A percentile compares a stretch with the other conserved stretches of the same genome.
Conservation (phyloP, 2,888 invertebrate genomes). For the Cephus pulcher region DNA sequence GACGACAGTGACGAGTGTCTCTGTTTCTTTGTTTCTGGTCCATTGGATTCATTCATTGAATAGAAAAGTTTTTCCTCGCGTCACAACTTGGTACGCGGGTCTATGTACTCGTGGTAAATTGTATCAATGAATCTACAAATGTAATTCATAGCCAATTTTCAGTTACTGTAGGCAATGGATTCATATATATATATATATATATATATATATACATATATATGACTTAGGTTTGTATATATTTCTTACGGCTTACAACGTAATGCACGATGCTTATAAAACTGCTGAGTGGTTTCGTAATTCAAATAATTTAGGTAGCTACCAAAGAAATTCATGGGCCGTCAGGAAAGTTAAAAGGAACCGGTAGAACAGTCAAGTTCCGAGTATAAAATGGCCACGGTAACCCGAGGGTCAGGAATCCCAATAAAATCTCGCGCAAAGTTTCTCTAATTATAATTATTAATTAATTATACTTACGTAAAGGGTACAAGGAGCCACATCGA, state of each 20-base stretch:
- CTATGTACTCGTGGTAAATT: too few relatives aligned
- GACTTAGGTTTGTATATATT: neutral
- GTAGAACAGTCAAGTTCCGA: neutral
- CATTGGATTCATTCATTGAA: too few relatives aligned
- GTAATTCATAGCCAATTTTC: too few relatives aligned
- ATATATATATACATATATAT: neutral
- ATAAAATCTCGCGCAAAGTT: slow-evolving; percentile 38
- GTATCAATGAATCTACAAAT: too few relatives aligned
- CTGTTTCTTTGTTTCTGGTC: too few relatives aligned
- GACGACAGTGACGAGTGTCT: neutral
- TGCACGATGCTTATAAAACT: neutral
- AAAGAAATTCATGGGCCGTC: neutral
- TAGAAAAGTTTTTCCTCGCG: too few relatives aligned
- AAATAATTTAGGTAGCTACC: neutral
- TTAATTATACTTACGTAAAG: slow-evolving; percentile 35
- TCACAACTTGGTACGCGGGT: too few relatives aligned
- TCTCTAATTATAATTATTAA: slow-evolving; percentile 46
- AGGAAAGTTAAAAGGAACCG: neutral
- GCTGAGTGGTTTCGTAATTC: neutral
- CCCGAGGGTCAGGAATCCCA: slow-evolving; percentile 40
- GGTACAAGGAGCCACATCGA: slow-evolving; percentile 11
- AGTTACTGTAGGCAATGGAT: too few relatives aligned
- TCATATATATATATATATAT: too few relatives aligned
- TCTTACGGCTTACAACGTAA: neutral
- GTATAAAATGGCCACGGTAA: slow-evolving; percentile 25